A percentile compares a stretch with the other conserved stretches of the same genome.
Evolutionary conservation across 2,888 invertebrate genomes (phyloP).

Genomic region (Philaethria dido): DNA sequence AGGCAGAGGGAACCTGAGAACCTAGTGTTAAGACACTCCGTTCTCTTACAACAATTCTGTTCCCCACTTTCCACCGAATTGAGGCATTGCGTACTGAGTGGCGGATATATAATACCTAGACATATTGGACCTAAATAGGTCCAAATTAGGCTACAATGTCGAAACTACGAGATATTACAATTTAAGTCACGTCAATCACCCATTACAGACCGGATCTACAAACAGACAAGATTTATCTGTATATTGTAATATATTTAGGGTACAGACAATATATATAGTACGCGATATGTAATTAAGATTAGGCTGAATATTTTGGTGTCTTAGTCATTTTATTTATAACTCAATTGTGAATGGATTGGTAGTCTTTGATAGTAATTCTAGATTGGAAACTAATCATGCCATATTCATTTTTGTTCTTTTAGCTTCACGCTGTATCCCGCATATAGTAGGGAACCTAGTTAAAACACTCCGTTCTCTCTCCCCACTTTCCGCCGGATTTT

Average conservation of each 20-base stretch:
- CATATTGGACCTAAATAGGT: background rate
- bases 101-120: background rate
- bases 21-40: too few species aligned
- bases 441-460: too few species aligned
- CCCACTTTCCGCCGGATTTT: too few species aligned
- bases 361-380: too few species aligned
- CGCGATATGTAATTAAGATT: background rate
- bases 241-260: background rate
- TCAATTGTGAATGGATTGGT: background rate
- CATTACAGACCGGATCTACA: constrained; percentile 1
- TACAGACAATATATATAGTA: background rate
- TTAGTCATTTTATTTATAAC: background rate
- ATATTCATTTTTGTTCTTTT: too few species aligned
- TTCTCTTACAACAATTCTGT: too few species aligned
- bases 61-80: too few species aligned
- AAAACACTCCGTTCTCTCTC: too few species aligned
- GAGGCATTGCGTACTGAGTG: too few species aligned
- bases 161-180: background rate
- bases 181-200: constrained; percentile 8
- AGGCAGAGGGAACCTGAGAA: too few species aligned
- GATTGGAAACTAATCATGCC: too few species aligned
- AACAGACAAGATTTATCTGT: constrained; percentile 5
- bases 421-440: too few species aligned
- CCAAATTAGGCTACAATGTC: background rate
- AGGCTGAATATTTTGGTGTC: background rate